Evolutionary conservation across 2,797 vertebrate species (phyloP).

Genomic region (Oceanodroma leucorhoa): DNA sequence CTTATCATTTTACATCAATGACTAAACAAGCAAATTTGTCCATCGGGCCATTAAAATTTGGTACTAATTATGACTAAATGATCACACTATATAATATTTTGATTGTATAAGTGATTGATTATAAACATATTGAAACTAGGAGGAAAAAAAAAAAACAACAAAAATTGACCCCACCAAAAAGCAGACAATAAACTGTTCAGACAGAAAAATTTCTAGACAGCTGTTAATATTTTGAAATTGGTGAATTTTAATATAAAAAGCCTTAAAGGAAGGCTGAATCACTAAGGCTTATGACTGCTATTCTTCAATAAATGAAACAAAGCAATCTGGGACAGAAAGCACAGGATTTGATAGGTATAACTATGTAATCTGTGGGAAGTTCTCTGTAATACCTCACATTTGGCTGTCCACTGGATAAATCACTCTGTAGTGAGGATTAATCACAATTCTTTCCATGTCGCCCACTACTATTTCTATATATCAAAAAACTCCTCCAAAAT

Average conservation of each 20-base stretch:
- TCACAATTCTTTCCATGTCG: neutral
- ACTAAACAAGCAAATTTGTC: neutral
- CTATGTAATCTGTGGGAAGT: neutral
- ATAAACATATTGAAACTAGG: neutral
- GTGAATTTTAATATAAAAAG: neutral
- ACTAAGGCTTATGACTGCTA: neutral
- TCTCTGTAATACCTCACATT: neutral
- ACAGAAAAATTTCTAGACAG: neutral
- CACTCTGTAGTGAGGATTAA: neutral
- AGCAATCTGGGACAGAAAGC: neutral
- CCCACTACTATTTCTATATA: neutral
- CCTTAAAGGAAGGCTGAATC: neutral
- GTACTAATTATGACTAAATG: neutral
- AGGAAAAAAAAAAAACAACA: rapidly evolving
- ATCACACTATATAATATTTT: neutral
- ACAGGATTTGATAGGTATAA: neutral
- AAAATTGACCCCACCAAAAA: neutral
- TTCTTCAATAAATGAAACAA: neutral
- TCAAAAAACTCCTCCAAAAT: neutral
- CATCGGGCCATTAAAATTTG: neutral
- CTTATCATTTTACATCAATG: neutral
- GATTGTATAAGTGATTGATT: neutral
- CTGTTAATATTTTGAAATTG: neutral
- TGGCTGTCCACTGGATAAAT: neutral
- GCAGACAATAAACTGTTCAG: neutral